These are phyloP conservation scores for Thelaira solivaga DNA, from an alignment of 2,888 invertebrate species.

Conservation along the genomic window DNA sequence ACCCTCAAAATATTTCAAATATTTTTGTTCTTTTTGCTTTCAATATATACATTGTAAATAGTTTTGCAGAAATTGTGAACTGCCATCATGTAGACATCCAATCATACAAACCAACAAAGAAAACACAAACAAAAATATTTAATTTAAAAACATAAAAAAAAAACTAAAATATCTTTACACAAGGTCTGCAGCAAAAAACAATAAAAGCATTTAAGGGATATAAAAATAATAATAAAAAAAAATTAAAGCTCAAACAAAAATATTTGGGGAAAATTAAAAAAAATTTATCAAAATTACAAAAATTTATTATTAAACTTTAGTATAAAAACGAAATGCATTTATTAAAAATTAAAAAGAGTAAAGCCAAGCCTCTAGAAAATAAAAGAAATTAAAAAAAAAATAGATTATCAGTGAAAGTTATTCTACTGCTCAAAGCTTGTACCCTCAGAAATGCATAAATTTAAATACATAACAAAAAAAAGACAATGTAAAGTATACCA, in stretches of 20 bases:
- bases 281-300: slow-evolving; percentile 1
- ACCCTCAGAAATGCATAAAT: slow-evolving; percentile 16
- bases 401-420: slow-evolving; percentile 20
- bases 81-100: too few relatives aligned
- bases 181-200: slow-evolving; percentile 11
- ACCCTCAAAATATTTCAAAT: not conserved
- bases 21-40: not conserved
- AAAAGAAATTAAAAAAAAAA: slow-evolving; percentile 8
- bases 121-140: not conserved
- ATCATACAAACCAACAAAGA: not conserved
- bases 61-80: slow-evolving; percentile 56
- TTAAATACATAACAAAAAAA: not conserved
- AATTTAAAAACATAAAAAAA: not conserved
- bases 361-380: not conserved
- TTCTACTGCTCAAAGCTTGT: slow-evolving; percentile 58
- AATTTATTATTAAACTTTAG: not conserved
- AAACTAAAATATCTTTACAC: slow-evolving; percentile 4
- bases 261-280: slow-evolving; percentile 12
- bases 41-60: slow-evolving; percentile 43
- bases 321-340: slow-evolving; percentile 33
- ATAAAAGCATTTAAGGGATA: slow-evolving; percentile 32
- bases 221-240: slow-evolving; percentile 5
- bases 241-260: slow-evolving; percentile 49
- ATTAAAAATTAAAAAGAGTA: not conserved
- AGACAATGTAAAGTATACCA: not conserved